Evolutionary conservation across 2,888 invertebrate species (phyloP).

Genomic region (Cephus sareptanus): DNA sequence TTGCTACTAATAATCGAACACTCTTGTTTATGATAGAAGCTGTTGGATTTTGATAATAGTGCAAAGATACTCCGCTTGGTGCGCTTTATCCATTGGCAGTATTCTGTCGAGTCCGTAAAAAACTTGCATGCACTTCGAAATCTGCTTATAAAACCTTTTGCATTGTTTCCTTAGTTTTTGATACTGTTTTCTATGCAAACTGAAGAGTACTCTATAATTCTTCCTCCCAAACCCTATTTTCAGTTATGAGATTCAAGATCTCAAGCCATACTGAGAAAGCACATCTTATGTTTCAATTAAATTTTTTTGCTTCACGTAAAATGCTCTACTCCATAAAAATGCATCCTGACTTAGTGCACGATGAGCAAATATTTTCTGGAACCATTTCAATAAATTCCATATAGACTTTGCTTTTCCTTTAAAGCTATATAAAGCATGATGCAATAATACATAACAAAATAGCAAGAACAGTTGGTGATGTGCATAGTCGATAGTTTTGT

Average conservation of each 20-base stretch:
- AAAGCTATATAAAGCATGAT: conserved; percentile 31
- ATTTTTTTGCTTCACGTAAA: neutral
- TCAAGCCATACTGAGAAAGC: neutral
- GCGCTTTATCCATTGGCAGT: neutral
- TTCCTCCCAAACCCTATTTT: neutral
- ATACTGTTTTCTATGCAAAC: neutral
- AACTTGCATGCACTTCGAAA: neutral
- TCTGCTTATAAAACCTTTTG: neutral
- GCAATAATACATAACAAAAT: conserved; percentile 41
- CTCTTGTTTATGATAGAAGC: neutral
- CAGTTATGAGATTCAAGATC: neutral
- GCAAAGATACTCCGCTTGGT: neutral
- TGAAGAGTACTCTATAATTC: neutral
- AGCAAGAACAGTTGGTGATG: conserved; percentile 54
- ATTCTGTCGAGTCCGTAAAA: neutral
- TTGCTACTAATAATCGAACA: neutral
- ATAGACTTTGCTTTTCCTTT: neutral
- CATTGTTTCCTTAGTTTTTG: neutral
- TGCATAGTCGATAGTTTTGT: neutral
- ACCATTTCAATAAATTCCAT: neutral
- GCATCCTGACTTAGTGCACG: neutral
- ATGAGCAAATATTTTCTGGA: neutral
- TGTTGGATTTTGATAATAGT: neutral
- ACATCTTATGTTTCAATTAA: neutral
- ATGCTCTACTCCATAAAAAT: too few relatives aligned